Conservation (phyloP, 2,888 invertebrate species). For the Agonopterix subpropinquella region DNA sequence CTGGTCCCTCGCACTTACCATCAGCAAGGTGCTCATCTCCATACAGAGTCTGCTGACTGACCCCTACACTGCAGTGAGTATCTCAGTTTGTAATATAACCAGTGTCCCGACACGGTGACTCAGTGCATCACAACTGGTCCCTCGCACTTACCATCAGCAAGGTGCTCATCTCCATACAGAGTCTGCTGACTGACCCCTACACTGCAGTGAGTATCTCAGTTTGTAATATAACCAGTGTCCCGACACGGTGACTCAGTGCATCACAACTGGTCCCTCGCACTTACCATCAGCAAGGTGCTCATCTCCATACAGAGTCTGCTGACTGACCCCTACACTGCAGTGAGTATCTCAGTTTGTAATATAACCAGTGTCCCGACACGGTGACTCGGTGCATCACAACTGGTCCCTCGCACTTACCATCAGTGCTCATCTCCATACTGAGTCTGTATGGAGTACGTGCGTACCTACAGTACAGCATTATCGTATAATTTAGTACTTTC, state of each 20-base stretch:
- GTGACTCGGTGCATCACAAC: constrained; percentile 96
- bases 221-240: constrained; percentile 79
- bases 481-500: too few relatives aligned
- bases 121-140: constrained; percentile 98
- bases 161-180: constrained; percentile 84
- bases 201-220: constrained; percentile 78
- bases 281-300: constrained; percentile 92
- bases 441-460: too few relatives aligned
- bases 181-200: constrained; percentile 81
- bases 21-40: constrained; percentile 91
- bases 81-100: background rate
- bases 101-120: constrained; percentile 94
- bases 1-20: constrained; percentile 95
- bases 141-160: constrained; percentile 93
- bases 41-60: constrained; percentile 73
- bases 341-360: constrained; percentile 48
- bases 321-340: constrained; percentile 88
- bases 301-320: constrained; percentile 78
- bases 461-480: too few relatives aligned
- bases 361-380: constrained; percentile 86
- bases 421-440: constrained; percentile 86
- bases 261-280: constrained; percentile 96
- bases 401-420: constrained; percentile 97
- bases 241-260: constrained; percentile 94
- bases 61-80: constrained; percentile 87